Percentiles rank a stretch among this genome's conserved stretches.
Evolutionary conservation across 2,888 invertebrate species (phyloP).

Genomic region (Hydropsyche betteni): DNA sequence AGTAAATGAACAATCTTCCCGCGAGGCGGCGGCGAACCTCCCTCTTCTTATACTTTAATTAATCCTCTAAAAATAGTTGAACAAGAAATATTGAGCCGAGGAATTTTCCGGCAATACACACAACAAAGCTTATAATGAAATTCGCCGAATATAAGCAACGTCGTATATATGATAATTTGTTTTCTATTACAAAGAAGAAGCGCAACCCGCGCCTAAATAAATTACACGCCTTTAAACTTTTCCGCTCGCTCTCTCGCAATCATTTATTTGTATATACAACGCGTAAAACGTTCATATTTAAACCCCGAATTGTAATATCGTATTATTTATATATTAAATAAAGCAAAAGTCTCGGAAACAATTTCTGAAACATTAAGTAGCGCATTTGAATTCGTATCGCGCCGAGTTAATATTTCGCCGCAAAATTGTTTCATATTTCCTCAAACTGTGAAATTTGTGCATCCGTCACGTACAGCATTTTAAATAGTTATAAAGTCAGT

Average conservation of each 20-base stretch:
- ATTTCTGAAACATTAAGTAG: slow-evolving; percentile 8
- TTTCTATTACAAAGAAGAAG: slow-evolving; percentile 20
- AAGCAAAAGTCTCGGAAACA: slow-evolving; percentile 6
- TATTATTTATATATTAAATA: not conserved
- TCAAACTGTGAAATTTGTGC: slow-evolving; percentile 30
- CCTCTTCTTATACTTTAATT: slow-evolving; percentile 47
- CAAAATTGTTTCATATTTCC: not conserved
- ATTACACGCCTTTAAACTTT: too few relatives aligned
- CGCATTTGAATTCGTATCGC: slow-evolving; percentile 17
- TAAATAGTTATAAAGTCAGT: not conserved
- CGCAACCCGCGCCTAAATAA: slow-evolving; percentile 4
- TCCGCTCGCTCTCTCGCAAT: not conserved
- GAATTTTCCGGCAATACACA: slow-evolving; percentile 38
- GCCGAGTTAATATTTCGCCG: slow-evolving; percentile 3
- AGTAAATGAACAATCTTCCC: slow-evolving; percentile 42
- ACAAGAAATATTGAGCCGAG: slow-evolving; percentile 46
- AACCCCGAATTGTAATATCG: not conserved
- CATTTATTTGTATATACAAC: slow-evolving; percentile 9
- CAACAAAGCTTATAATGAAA: slow-evolving; percentile 42
- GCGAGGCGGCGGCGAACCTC: slow-evolving; percentile 32
- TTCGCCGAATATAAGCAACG: slow-evolving; percentile 21
- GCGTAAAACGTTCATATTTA: not conserved
- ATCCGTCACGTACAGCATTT: slow-evolving; percentile 7
- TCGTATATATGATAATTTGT: slow-evolving; percentile 35
- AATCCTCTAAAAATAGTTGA: slow-evolving; percentile 49